A percentile compares a stretch with the other conserved stretches of the same genome.
Conservation (phyloP, 2,797 vertebrate genomes). For the Poeciliopsis turneri region DNA sequence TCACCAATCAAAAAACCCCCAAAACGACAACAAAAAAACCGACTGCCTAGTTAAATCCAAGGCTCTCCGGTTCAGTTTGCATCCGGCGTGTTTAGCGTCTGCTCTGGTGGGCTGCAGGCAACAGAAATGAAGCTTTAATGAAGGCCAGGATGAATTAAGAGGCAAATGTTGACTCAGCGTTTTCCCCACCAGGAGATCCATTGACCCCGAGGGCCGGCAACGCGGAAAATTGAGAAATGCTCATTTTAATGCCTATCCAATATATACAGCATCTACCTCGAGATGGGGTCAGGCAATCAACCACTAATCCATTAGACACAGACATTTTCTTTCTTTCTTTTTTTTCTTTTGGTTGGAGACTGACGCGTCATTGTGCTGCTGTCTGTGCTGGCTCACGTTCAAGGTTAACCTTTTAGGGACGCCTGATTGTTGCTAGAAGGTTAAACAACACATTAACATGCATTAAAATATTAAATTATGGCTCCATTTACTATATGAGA, state of each 20-base stretch:
- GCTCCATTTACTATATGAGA: conserved; percentile 84
- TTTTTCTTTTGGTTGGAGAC: conserved; percentile 80
- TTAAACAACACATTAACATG: conserved; percentile 89
- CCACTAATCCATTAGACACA: conserved; percentile 92
- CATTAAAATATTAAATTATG: conserved; percentile 88
- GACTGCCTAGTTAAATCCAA: conserved; percentile 4
- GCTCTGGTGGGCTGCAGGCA: conserved; percentile 31
- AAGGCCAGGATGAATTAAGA: conserved; percentile 75
- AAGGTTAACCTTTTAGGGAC: conserved; percentile 91
- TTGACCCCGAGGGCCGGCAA: conserved; percentile 90
- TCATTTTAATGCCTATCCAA: conserved; percentile 95
- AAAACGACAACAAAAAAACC: neutral
- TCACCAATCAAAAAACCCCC: neutral
- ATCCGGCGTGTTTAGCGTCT: conserved; percentile 44
- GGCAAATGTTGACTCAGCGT: conserved; percentile 89
- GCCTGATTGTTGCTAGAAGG: conserved; percentile 84
- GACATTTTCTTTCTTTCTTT: conserved; percentile 64
- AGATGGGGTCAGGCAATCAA: conserved; percentile 87
- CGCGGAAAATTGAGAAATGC: conserved; percentile 94
- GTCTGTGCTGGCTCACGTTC: conserved; percentile 85
- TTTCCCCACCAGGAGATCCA: conserved; percentile 88
- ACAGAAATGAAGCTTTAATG: conserved; percentile 69
- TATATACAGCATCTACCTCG: conserved; percentile 92
- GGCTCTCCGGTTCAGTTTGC: conserved; percentile 12
- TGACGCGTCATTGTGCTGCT: conserved; percentile 89